Evolutionary conservation across 2,888 invertebrate genomes (phyloP), one percentile per base, ranked within the genome.

Genomic region (Epistrophe grossulariae): DNA sequence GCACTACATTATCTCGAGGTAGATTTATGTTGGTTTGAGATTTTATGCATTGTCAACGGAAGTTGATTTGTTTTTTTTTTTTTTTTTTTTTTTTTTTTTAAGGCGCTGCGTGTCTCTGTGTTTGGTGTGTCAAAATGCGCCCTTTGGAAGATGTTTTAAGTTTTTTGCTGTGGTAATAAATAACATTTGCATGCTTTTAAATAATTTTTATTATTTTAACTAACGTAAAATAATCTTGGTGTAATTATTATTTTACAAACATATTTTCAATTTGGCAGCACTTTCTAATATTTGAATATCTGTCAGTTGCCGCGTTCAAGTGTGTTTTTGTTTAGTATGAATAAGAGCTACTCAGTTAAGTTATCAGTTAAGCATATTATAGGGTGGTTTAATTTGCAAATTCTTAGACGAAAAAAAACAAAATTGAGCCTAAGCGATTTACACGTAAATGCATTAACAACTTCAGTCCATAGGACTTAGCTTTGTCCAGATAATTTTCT

Each of bases 1-100:
- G 90, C 90, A 83, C 89, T 91, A 88, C 91, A 92, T 89, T 92
- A 90, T 89, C 90, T 90, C 90, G 92, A 92, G 92, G 92, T 92
- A 92, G 92, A 92, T 91, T 90, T 55, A 45, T 79, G 57, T 77
- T 81, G 73, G 68, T 76, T 77, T 77, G 66, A 35, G 48, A 38
- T 48, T 79, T 72, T n/a, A 68, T 70, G 70, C 15, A 7, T 28
- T 88, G 50, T 78, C 17, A 19, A 10, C 28, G 68, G n/a, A 52
- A 62, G 19, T 31, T 70, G 35, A 50, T 57, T 55, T 52, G 17
- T 78, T 60, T 48, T 48, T 10, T n/a, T n/a, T 66, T 31, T 43
- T 50, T 52, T 73, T 35, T 15, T 43, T 43, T 43, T 15, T 24
- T 57, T 68, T 57, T 71, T 55, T 59, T 70, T 52, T 62, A 71